Base-by-base conservation (phyloP, 2,888 invertebrate genomes). In the Catonia carolina region DNA sequence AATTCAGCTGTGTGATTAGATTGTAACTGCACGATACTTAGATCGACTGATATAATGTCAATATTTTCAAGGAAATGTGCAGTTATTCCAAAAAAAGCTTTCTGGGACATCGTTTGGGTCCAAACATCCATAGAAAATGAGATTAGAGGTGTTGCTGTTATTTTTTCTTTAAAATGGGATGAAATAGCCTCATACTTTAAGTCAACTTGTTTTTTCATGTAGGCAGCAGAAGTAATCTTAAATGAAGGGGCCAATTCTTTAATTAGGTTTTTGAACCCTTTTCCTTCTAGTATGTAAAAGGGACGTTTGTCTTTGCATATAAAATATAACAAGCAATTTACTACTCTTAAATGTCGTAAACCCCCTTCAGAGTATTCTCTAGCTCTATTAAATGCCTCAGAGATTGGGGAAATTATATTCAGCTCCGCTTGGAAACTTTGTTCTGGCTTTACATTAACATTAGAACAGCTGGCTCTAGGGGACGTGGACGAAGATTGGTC, bases 101-200 rank as follows among this genome's bases (percentile, higher is more conserved):
- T 53, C 31, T 53, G 42, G n/a, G 53, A 14, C 42, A 53, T 53
- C 7, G 53, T 53, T 22, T 53, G 42, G 1, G 42, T 53, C 53
- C 53, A 53, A 4, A 53, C 53, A 42, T 53, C 53, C 2, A 15
- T 42, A 14, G 53, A 53, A 23, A 53, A 6, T 10, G 8, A 22
- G 2, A 53, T 5, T 20, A 23, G 37, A n/a, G 4, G 2, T 20
- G 42, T 42, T 6, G 23, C 23, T 6, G 5, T 39, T 10, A 53
- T 6, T n/a, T 23, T 18, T 8, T 15, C 27, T 53, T 7, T 53
- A 4, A 42, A n/a, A 2, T 6, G 18, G n/a, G 20, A 6, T 23
- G 53, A 53, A 2, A 53, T 2, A 53, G 14, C 15, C 27, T 53
- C 42, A 15, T 53, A 53, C 42, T 53, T 53, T 10, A 42, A 15